phyloP scores from a whole-genome alignment of 2,888 invertebrate genomes.

The Drosophila lacicola region DNA sequence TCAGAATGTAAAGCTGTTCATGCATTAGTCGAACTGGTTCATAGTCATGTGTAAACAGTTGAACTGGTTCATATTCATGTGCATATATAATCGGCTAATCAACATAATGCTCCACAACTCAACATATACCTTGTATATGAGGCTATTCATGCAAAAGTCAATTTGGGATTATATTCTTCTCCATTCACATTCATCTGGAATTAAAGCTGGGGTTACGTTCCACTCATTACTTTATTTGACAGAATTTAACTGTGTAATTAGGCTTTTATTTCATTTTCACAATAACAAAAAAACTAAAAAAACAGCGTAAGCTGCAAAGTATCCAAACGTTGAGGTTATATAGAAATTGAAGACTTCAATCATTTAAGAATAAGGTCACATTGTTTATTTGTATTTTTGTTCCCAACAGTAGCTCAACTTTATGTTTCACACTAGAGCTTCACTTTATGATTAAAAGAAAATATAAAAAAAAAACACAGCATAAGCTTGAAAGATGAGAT shows the following conservation, averaged over 20 bases:
- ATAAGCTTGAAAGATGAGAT: not conserved
- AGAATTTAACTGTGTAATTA: too few species aligned
- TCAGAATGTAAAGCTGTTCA: slow-evolving; percentile 12
- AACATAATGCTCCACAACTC: slow-evolving; percentile 31
- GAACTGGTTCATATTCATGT: slow-evolving; percentile 5
- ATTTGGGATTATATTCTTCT: not conserved
- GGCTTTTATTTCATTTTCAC: not conserved
- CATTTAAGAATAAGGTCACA: not conserved
- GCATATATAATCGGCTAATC: not conserved
- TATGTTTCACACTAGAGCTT: not conserved
- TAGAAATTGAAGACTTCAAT: too few species aligned
- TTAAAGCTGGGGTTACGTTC: not conserved
- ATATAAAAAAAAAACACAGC: not conserved
- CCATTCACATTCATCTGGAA: not conserved
- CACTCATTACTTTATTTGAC: too few species aligned
- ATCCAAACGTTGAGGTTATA: not conserved
- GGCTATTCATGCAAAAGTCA: slow-evolving; percentile 11
- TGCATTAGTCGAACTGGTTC: slow-evolving; percentile 26
- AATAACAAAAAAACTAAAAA: not conserved
- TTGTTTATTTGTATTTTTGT: not conserved
- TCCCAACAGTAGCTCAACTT: too few species aligned
- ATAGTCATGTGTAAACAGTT: not conserved
- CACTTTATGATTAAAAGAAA: not conserved
- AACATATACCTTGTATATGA: not conserved
- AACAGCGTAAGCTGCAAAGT: not conserved